Base-by-base conservation (phyloP, 2,113 vertebrate genomes). In the Eclectus roratus region DNA sequence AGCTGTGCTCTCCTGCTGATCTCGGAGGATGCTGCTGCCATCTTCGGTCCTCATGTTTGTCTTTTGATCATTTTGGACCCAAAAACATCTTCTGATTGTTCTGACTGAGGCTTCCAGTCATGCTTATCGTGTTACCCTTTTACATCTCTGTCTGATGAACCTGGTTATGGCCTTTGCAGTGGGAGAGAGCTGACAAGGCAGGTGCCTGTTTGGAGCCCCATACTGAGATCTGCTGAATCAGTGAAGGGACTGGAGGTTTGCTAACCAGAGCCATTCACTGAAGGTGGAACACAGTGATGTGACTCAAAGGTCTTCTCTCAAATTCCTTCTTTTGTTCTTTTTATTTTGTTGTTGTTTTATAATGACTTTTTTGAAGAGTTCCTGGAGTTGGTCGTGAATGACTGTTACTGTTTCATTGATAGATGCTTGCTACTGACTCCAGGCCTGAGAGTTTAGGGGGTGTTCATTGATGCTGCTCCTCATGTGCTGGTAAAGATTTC, bases 131-230 rank as follows among this genome's bases (percentile, higher is more conserved):
- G 0, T 28, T 70, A 10, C 43, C 37, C 50, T 65, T 33, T 58
- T 13, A 9, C 41, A 10, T 27, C 21, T 77, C 46, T 72, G 44
- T 18, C 52, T n/a, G 55, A 6, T 43, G 60, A 31, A 5, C 27
- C 33, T 29, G 2, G 13, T 46, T 27, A 6, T 39, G 37, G 86
- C 55, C 41, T 18, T 28, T 25, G 1, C 35, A 9, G 7, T 4
- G 23, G 43, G 52, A 71, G 37, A 74, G 37, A 68, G 21, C 60
- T n/a, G 58, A 27, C 0, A 2, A 29, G 39, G 49, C 55, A 31
- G 72, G 46, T 2, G 1, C 21, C 3, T 2, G 16, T 3, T 4
- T 17, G 60, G 69, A 47, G 5, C 41, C 0, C 0, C 2, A 12
- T 35, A 6, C 52, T 41, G 56, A 37, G 17, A 21, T 35, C 17